Evolutionary conservation across 2,113 vertebrate genomes (phyloP).

Genomic region (Hyaena hyaena): DNA sequence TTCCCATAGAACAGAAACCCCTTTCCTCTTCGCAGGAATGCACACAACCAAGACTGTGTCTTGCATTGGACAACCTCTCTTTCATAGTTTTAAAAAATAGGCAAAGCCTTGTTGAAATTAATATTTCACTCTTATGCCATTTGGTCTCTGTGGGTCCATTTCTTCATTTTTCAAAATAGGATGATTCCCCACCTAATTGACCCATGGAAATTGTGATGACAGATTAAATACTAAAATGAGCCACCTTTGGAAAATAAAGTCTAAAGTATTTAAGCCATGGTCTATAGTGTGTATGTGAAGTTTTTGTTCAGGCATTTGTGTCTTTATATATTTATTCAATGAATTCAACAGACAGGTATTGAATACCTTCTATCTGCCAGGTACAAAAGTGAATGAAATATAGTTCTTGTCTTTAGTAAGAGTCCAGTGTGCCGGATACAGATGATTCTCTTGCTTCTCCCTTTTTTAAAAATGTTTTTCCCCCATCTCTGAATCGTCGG

Average conservation of each 20-base stretch:
- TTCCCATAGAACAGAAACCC: constrained; percentile 15
- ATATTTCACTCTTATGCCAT: background rate
- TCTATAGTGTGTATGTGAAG: background rate
- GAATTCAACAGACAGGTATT: background rate
- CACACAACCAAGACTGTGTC: background rate
- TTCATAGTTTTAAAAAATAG: background rate
- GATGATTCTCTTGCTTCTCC: background rate
- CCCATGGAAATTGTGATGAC: background rate
- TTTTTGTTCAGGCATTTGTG: background rate
- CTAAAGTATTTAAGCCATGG: background rate
- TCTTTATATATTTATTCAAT: background rate
- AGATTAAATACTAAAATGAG: background rate
- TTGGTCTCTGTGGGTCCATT: background rate
- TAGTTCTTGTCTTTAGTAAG: background rate
- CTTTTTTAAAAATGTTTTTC: background rate
- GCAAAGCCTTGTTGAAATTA: background rate
- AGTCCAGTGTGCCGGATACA: background rate
- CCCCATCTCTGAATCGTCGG: background rate
- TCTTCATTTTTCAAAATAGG: constrained; percentile 44
- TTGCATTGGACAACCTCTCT: background rate
- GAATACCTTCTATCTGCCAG: background rate
- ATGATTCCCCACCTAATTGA: background rate
- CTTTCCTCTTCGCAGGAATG: background rate
- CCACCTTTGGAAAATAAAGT: background rate
- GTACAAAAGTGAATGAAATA: background rate